Evolutionary conservation across 2,113 vertebrate species (phyloP).

Genomic region (Sinocyclocheilus grahami): DNA sequence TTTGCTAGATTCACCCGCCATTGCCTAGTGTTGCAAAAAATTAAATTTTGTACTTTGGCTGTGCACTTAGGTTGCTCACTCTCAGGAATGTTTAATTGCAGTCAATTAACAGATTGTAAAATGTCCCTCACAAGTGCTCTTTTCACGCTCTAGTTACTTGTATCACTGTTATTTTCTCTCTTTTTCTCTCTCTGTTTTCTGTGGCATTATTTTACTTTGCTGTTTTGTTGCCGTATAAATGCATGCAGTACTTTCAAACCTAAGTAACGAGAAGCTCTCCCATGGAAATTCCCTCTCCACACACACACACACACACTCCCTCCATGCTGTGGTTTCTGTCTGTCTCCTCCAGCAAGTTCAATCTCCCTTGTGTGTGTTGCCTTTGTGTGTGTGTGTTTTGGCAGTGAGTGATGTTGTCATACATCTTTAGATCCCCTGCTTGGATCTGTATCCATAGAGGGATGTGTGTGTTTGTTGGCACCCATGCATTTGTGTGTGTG

Average conservation of each 20-base stretch:
- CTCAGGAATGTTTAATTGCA: not conserved
- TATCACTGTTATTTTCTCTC: slow-evolving; percentile 1
- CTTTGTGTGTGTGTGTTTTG: slow-evolving; percentile 12
- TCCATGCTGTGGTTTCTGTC: slow-evolving; percentile 38
- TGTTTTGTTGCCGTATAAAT: slow-evolving; percentile 25
- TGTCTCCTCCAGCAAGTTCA: slow-evolving; percentile 42
- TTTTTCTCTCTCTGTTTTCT: not conserved
- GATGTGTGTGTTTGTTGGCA: slow-evolving; percentile 31
- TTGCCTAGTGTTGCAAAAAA: not conserved
- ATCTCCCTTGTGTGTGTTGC: not conserved
- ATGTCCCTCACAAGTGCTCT: slow-evolving; percentile 58
- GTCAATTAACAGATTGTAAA: slow-evolving; percentile 46
- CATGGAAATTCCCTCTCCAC: slow-evolving; percentile 18
- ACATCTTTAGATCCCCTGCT: slow-evolving; percentile 39
- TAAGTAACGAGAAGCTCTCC: slow-evolving; percentile 24
- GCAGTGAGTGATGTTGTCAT: slow-evolving; percentile 34
- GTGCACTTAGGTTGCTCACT: not conserved
- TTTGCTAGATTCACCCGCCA: not conserved
- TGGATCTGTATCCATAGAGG: slow-evolving; percentile 32
- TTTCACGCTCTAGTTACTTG: not conserved
- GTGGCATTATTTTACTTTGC: slow-evolving; percentile 14
- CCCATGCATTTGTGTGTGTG: not conserved
- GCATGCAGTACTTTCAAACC: not conserved
- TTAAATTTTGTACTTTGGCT: not conserved
- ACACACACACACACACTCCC: slow-evolving; percentile 7